Percentiles rank a stretch among this genome's conserved stretches.
Conservation (phyloP, 2,113 vertebrate genomes). For the Heloderma charlesbogerti region DNA sequence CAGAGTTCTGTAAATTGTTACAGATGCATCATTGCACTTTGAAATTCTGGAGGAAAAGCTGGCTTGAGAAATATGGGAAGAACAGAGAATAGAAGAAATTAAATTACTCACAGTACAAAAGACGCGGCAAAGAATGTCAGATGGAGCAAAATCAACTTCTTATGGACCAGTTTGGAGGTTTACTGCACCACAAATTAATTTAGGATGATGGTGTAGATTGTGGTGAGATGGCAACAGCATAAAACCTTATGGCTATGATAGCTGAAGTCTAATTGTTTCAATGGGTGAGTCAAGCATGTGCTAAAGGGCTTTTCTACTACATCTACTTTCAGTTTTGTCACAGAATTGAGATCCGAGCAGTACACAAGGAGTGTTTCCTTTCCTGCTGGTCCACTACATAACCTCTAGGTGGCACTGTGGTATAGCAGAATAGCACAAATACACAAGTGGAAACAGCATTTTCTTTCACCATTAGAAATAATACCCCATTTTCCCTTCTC, state of each 20-base stretch:
- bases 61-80: conserved; percentile 62
- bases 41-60: conserved; percentile 60
- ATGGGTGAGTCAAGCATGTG: neutral
- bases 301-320: neutral
- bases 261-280: neutral
- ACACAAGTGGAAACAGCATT: no score
- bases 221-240: neutral
- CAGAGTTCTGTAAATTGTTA: conserved; percentile 67
- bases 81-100: conserved; percentile 54
- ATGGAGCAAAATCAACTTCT: conserved; percentile 48
- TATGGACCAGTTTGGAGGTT: neutral
- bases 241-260: neutral
- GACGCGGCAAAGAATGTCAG: conserved; percentile 33
- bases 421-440: no score
- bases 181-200: neutral
- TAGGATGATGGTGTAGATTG: neutral
- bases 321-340: no score
- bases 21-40: conserved; percentile 59
- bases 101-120: conserved; percentile 43
- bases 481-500: no score
- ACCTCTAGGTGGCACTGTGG: no score
- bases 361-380: no score
- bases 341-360: no score
- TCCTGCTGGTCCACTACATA: no score
- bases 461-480: no score